Base-by-base conservation (phyloP, 2,797 vertebrate species). In the Peromyscus melanophrys region DNA sequence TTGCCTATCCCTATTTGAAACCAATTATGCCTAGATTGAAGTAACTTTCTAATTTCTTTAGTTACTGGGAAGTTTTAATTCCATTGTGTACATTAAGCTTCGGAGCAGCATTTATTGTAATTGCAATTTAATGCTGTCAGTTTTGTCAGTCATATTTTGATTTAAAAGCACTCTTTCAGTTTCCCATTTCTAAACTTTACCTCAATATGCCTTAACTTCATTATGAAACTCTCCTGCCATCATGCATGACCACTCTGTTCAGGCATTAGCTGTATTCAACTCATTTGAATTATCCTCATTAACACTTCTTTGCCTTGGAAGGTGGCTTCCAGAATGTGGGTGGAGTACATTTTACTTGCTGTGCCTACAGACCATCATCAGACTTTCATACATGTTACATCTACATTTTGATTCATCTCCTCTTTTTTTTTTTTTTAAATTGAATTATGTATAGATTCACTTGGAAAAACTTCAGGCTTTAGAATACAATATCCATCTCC, bases 181-280 rank as follows among this genome's bases (percentile, higher is more conserved):
- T 97, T 98, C 81, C 92, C 63, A 94, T 13, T 94, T 97, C 76
- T 97, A 93, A 98, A 97, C 94, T 76, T 94, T 89, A 13, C 77
- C 76, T 77, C 77, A 49, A 82, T 92, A 89, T 93, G 29, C 6
- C 97, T 96, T 89, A 92, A 77, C 78, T 98, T 97, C 95, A 82
- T 97, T 95, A 89, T 86, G 97, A 96, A 73, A 43, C 78, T 97
- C 9, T 93, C 97, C 80, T 97, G 65, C 67, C 80, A 90, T n/a
- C 91, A 97, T 12, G 55, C n/a, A 89, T 89, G 55, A 83, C 96
- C 77, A 95, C 86, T 96, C 23, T 95, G 82, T 59, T 97, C 92
- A 90, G 49, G 95, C 97, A 96, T 92, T 89, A 97, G 34, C 61
- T 69, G 37, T 89, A 90, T 94, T 92, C 92, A 92, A 40, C 0